Base-by-base conservation (phyloP, 2,888 invertebrate genomes). In the Mesoligia furuncula region DNA sequence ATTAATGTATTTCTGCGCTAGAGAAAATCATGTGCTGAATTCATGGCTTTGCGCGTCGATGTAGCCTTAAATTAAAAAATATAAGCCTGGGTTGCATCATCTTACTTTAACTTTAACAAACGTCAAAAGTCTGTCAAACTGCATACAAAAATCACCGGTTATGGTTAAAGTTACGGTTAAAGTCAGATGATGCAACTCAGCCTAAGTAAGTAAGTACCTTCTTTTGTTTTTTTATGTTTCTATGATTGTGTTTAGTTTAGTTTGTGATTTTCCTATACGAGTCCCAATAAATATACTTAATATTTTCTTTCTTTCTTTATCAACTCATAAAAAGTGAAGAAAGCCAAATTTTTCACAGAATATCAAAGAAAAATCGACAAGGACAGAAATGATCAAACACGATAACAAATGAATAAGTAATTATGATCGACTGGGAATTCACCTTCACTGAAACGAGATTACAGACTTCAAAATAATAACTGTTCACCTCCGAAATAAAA, bases 401-500 rank as follows among this genome's bases (percentile, higher is more conserved):
- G 39, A 20, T 42, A 36, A n/a, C 5, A 20, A 45, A 27, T 27
- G 0, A 45, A 36, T 48, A 17, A 61, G 5, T 69, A 17, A 51
- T 57, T 57, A 31, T 17, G n/a, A 20, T n/a, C 11, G 42, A 45
- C 27, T 20, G 24, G n/a, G 36, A n/a, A 54, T 20, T 27, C 13
- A 64, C 0, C 24, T 17, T n/a, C 9, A 73, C n/a, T 64, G 48
- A 17, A 77, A 42, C 15, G 1, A 54, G 13, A 65, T 70, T 6
- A 69, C 59, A 69, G n/a, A 11, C n/a, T n/a, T 11, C 59, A n/a
- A 62, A 15, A 48, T 39, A 71, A 77, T 66, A 64, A 65, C 15
- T 54, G n/a, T 4, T 51, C 59, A 45, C 15, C 11, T 27, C 11
- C 9, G 5, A 45, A 75, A 85, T 78, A 73, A 82, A 85, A 75